Evolutionary conservation across 64 coral and sea anemone species (phyloP), one percentile per base, ranked within the genome.

Genomic region (Stichodactyla mertensii): DNA sequence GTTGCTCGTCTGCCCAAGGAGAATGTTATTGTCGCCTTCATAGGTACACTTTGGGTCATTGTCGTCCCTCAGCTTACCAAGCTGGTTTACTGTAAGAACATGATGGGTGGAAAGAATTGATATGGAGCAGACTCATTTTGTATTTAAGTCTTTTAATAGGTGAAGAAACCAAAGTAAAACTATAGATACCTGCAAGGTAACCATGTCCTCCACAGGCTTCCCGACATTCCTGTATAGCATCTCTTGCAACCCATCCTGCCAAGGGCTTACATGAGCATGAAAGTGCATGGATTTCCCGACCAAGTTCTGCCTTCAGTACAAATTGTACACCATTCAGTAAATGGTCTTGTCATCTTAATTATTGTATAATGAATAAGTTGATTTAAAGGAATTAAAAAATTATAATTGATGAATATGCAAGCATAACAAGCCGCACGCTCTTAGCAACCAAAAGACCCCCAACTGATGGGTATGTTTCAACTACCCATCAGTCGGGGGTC

Each of bases 151-250:
- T 45, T 45, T 45, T 45, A 45, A 45, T 45, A 59, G 15, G 57
- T 59, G 5, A 12, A 59, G 15, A 59, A 12, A 59, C 57, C 9
- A 59, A 12, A 59, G 9, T 7, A 0, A n/a, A 66, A 22, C 19
- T n/a, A 14, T 36, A 4, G 6, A 64, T 79, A 99, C 97, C 93
- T 88, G 97, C 88, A 52, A 95, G 86, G 87, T 99, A 99, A 81
- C 97, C 97, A 99, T 99, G 93, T 5, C 97, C 97, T 66, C 97
- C 97, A 69, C 97, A 99, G 36, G 97, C 97, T 78, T 99, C 97
- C 22, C 97, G 93, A 79, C 97, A 99, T 83, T 99, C 97, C 64
- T 99, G 97, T 57, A 99, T 99, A 16, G 97, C 91, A 88, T 92
- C 91, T 22, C 87, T 90, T 56, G 97, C 97, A 66, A 90, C 71